Base-by-base conservation (phyloP, 2,888 invertebrate genomes). In the Eupithecia exiguata region DNA sequence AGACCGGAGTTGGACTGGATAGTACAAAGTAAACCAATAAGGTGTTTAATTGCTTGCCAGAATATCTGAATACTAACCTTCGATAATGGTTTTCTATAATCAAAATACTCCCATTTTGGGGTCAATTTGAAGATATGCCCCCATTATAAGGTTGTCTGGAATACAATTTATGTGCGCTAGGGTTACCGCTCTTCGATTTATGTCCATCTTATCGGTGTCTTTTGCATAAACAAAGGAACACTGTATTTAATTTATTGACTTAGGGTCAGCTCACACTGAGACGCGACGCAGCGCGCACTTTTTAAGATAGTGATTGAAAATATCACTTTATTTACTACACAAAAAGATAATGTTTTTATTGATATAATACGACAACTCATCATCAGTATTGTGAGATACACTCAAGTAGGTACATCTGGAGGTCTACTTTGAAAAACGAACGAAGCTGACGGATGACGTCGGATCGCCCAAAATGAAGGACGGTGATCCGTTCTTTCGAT, bases 121-220 rank as follows among this genome's bases (percentile, higher is more conserved):
- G 58, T 58, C 58, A 25, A 58, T 58, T 58, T 14, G 58, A 58
- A 58, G 58, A 67, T 40, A 4, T 6, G 16, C 67, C 43, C 46
- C 10, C 63, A 36, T 38, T 63, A 16, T 46, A 14, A 67, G 36
- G 67, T 68, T 35, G 62, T 62, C 80, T 78, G 76, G 74, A 69
- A 76, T 68, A 68, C 68, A 76, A 80, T 80, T 80, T 78, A 80
- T 80, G 78, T 74, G 63, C 35, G 69, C 30, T 75, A 77, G 78
- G 78, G 78, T 74, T 74, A 72, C 65, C 38, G 73, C 70, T 75
- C 72, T 78, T 80, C 80, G 80, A 80, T 80, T 80, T 80, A 80
- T 78, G 74, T 70, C 71, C 71, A 71, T 78, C 77, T 80, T 80
- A 80, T 80, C 78, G 78, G 38, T 46, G 38, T 68, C 66, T 69